phyloP scores from a whole-genome alignment of 2,888 invertebrate species.

The Euplexia lucipara region DNA sequence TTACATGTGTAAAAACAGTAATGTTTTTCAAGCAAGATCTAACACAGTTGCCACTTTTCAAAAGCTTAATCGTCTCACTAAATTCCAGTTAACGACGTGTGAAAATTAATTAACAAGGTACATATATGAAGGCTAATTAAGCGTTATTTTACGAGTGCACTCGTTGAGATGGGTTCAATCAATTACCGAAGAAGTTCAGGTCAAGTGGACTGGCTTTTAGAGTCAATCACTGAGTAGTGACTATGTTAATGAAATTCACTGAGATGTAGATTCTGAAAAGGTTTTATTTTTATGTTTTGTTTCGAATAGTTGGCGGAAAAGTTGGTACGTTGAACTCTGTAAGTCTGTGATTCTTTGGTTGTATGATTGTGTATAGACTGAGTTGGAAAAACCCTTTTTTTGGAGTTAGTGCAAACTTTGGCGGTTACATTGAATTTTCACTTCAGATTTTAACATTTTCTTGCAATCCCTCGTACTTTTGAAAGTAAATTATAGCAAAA shows the following conservation, averaged over 20 bases:
- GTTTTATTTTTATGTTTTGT: constrained; percentile 7
- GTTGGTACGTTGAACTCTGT: not conserved
- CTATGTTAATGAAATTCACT: constrained; percentile 30
- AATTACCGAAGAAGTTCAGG: constrained; percentile 48
- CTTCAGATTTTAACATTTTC: no score
- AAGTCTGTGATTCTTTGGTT: no score
- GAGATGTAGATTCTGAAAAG: constrained; percentile 7
- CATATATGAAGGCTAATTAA: constrained; percentile 66
- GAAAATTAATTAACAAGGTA: constrained; percentile 61
- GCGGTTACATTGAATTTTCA: no score
- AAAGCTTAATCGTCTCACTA: constrained; percentile 1
- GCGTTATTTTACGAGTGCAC: constrained; percentile 60
- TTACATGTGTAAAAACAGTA: not conserved
- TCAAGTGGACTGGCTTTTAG: constrained; percentile 30
- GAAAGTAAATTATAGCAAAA: no score
- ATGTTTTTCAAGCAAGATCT: not conserved
- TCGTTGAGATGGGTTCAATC: constrained; percentile 54
- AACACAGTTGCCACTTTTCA: constrained; percentile 8
- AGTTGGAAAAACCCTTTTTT: not conserved
- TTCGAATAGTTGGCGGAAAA: not conserved
- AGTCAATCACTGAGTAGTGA: constrained; percentile 38
- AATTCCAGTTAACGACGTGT: constrained; percentile 24
- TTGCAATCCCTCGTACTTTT: no score
- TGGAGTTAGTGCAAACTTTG: no score
- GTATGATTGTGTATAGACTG: not conserved